Percentiles rank a stretch among this genome's conserved stretches.
These are phyloP conservation scores for Ictidomys tridecemlineatus DNA, from an alignment of 2,113 vertebrate genomes.

Conservation along the genomic window DNA sequence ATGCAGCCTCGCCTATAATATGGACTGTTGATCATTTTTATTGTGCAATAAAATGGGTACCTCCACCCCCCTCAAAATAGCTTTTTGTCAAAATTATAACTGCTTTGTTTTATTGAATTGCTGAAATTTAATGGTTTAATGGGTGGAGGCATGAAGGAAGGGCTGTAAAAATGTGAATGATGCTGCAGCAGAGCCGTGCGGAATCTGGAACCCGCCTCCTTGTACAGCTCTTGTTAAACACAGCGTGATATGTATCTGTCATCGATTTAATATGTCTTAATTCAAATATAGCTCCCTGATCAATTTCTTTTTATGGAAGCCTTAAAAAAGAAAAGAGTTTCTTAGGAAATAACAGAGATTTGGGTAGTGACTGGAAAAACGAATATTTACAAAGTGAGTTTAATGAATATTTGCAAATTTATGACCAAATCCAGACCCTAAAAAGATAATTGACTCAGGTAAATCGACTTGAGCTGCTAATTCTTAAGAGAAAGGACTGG, in stretches of 20 bases:
- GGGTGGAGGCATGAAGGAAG: constrained; percentile 78
- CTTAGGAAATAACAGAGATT: constrained; percentile 76
- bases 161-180: constrained; percentile 82
- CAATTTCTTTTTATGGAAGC: constrained; percentile 88
- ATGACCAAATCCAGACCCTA: constrained; percentile 62
- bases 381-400: constrained; percentile 69
- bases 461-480: constrained; percentile 61
- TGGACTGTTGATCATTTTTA: constrained; percentile 83
- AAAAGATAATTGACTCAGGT: constrained; percentile 74
- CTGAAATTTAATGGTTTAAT: constrained; percentile 71
- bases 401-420: constrained; percentile 82
- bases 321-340: constrained; percentile 85
- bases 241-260: constrained; percentile 92
- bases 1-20: constrained; percentile 79
- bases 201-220: constrained; percentile 83
- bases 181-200: constrained; percentile 69
- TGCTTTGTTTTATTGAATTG: constrained; percentile 77
- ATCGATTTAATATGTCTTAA: constrained; percentile 93
- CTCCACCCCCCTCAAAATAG: constrained; percentile 75
- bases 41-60: constrained; percentile 83
- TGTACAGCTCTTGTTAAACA: constrained; percentile 87
- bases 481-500: constrained; percentile 70
- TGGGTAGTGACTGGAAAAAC: constrained; percentile 61
- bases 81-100: constrained; percentile 73
- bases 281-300: constrained; percentile 90